Base-by-base conservation (phyloP, 2,113 vertebrate genomes). In the Atrichornis clamosus region DNA sequence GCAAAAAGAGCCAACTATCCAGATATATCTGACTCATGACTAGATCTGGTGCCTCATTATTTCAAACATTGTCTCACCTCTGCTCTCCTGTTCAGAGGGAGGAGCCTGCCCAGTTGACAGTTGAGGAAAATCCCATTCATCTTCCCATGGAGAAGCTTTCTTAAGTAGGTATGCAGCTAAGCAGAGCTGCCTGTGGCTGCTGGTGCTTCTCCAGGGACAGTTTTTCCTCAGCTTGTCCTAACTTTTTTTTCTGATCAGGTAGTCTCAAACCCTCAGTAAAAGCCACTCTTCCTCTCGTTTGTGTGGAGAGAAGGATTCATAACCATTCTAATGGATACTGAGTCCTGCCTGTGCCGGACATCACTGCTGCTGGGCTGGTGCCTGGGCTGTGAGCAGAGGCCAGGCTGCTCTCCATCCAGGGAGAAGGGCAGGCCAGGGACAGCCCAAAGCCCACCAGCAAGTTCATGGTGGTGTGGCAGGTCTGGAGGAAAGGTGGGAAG, bases 251-350 rank as follows among this genome's bases (percentile, higher is more conserved):
- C 60, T 68, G 23, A 6, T 24, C 23, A 39, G 44, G 23, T 11
- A 47, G 27, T 33, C 26, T 77, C 37, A 75, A 84, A 33, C 4
- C 4, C 5, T 17, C 55, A 6, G 42, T 42, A 35, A 63, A 87
- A 59, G 9, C 23, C 1, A 0, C 28, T 37, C 19, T 41, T 74
- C 37, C 24, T 47, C 4, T 69, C 12, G n/a, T 60, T 74, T 32
- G 12, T 42, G 27, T 72, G 32, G 44, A 33, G 18, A 70, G 32
- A 35, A 74, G 30, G 44, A 30, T 37, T 69, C 10, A 4, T 3
- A 12, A 9, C 9, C 0, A 0, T 47, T 21, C 15, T 46, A 4
- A 30, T 3, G 24, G 39, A 15, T 52, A 1, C 13, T 2, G 44
- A 23, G 32, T 60, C 30, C 27, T 60, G 30, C 46, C 47, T 1